Conservation (phyloP, 2,888 invertebrate genomes). For the Nudaria mundana region DNA sequence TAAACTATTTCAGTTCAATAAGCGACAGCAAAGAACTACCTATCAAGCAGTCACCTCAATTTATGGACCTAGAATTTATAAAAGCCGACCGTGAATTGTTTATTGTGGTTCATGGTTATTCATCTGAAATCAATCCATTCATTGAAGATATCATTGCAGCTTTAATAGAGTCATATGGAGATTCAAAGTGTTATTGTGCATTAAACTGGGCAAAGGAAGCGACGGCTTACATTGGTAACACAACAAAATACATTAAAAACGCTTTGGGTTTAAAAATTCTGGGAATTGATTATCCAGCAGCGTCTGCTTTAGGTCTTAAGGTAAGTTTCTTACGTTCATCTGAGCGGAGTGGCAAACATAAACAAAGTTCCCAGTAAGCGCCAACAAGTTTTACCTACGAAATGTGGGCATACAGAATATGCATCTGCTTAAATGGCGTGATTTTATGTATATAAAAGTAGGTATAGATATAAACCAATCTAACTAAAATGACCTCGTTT, state of each 20-base stretch:
- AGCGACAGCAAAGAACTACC: neutral
- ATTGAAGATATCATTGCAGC: neutral
- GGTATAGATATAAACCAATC: no score
- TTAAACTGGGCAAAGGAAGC: slow-evolving; percentile 1
- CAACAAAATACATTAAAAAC: neutral
- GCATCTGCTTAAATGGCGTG: no score
- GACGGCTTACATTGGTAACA: neutral
- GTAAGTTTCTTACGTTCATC: neutral
- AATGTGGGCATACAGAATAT: no score
- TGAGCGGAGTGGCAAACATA: no score
- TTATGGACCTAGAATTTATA: neutral
- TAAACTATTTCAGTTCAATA: neutral
- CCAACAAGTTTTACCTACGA: no score
- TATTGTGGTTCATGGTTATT: neutral
- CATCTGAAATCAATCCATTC: neutral
- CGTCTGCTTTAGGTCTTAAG: neutral
- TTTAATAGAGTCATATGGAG: neutral
- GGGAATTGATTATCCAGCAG: neutral
- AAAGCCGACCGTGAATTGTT: neutral
- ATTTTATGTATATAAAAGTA: no score
- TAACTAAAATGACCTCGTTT: no score
- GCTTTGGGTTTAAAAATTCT: neutral
- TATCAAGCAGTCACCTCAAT: neutral
- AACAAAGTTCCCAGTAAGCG: no score
- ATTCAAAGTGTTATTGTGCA: neutral